A percentile compares a stretch with the other conserved stretches of the same genome.
Evolutionary conservation across 2,797 vertebrate species (phyloP).

Genomic region (Chaunax sp.): DNA sequence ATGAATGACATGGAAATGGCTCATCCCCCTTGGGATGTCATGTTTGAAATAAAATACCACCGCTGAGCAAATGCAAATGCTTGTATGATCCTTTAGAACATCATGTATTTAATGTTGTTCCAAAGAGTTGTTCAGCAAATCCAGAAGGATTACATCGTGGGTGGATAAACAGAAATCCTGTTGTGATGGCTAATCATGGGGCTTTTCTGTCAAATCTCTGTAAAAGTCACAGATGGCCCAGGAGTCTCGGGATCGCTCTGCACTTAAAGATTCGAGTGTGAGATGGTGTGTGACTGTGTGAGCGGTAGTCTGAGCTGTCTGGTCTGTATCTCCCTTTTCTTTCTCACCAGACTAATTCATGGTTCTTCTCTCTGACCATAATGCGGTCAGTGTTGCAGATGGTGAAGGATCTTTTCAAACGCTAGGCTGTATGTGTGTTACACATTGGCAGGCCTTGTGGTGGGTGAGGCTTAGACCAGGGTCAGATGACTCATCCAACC

Average conservation of each 20-base stretch:
- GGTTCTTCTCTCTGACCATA: slow-evolving; percentile 62
- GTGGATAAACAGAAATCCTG: slow-evolving; percentile 57
- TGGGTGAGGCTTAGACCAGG: slow-evolving; percentile 65
- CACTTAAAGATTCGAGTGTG: slow-evolving; percentile 37
- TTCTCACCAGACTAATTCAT: slow-evolving; percentile 63
- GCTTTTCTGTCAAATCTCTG: slow-evolving; percentile 59
- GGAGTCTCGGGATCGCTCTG: slow-evolving; percentile 15
- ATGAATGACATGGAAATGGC: slow-evolving; percentile 49
- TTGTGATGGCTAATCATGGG: slow-evolving; percentile 61
- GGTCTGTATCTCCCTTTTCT: slow-evolving; percentile 53
- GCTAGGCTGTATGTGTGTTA: slow-evolving; percentile 41
- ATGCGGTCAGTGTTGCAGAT: slow-evolving; percentile 74
- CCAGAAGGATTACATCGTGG: slow-evolving; percentile 58
- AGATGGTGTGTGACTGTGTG: slow-evolving; percentile 34
- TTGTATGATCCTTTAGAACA: slow-evolving; percentile 51
- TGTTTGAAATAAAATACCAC: slow-evolving; percentile 45
- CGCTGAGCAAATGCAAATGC: slow-evolving; percentile 31
- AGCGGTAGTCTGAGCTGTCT: slow-evolving; percentile 57
- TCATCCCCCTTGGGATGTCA: slow-evolving; percentile 30
- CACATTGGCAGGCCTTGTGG: slow-evolving; percentile 51
- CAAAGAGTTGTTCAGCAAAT: slow-evolving; percentile 51
- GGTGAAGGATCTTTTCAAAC: slow-evolving; percentile 70
- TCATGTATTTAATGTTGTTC: slow-evolving; percentile 55
- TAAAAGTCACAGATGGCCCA: slow-evolving; percentile 40
- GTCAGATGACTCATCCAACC: slow-evolving; percentile 76